Base-by-base conservation (phyloP, 1,140 invertebrate genomes). In the Philaenus spumarius region DNA sequence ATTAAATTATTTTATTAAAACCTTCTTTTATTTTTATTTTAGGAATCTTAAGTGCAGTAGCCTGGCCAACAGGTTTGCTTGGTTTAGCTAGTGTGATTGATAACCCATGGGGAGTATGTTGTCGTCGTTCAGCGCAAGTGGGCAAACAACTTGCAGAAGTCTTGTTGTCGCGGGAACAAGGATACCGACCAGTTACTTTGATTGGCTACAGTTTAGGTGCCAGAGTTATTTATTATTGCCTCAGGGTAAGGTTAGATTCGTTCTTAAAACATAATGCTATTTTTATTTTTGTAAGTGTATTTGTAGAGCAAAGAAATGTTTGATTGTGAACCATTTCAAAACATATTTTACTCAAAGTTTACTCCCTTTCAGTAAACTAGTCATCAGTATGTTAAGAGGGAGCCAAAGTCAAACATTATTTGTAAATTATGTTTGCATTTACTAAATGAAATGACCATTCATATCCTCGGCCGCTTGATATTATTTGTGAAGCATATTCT, bases 61-160 rank as follows among this genome's bases (percentile, higher is more conserved):
- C 84, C 5, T 87, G 84, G 85, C 86, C 86, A 19, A 73, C 82
- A 9, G 78, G 82, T 22, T 67, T 89, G 24, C 61, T 88, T 1
- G 81, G 80, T 9, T 75, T 79, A 20, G 76, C 85, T 7, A 78
- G 76, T 34, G 77, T 86, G 0, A 83, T 88, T 50, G 85, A 88
- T 67, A 88, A 88, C 70, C 85, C 86, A 1, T 88, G 86, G 86
- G 82, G 83, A 50, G 85, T 87, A 1, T 86, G 84, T 68, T 79
- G 83, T 56, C 69, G 82, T 51, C 68, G 85, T 45, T 79, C 82
- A 23, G 77, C 79, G 12, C 77, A 85, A 71, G 61, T 62, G 23
- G 86, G 86, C 1, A 78, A 82, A 67, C 81, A 85, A 66, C 70
- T 89, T 11, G 86, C 86, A 4, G 81, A 86, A 58, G 80, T 86